Evolutionary conservation across 2,113 vertebrate species (phyloP).

Genomic region (Phalacrocorax brasilianus): DNA sequence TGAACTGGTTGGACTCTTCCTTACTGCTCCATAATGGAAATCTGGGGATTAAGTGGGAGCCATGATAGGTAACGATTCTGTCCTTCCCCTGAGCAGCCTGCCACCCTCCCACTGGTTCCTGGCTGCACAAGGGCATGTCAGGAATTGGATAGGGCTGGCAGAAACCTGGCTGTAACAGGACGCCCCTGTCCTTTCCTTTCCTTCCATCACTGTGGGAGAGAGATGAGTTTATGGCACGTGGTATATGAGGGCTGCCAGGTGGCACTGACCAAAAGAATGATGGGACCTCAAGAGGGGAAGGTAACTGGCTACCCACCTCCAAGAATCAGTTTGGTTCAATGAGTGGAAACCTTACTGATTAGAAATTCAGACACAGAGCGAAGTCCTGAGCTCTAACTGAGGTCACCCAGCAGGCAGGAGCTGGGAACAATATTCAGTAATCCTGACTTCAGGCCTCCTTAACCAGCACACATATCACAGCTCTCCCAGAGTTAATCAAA

Average conservation of each 20-base stretch:
- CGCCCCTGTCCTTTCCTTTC: slow-evolving; percentile 34
- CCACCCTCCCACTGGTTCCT: background rate
- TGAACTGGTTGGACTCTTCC: background rate
- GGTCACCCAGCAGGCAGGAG: background rate
- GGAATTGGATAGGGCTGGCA: slow-evolving; percentile 36
- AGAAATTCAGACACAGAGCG: background rate
- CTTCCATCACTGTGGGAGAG: background rate
- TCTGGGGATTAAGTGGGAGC: background rate
- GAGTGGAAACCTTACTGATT: background rate
- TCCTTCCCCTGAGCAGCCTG: background rate
- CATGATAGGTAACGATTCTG: background rate
- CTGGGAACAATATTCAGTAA: background rate
- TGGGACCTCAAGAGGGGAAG: background rate
- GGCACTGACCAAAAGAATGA: background rate
- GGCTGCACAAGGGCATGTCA: background rate
- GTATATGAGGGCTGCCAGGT: background rate
- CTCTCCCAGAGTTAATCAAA: background rate
- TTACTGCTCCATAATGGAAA: background rate
- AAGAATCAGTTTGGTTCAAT: background rate
- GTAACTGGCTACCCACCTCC: background rate
- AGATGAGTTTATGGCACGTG: background rate
- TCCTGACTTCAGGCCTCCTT: background rate
- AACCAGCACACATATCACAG: background rate
- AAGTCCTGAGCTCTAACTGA: background rate
- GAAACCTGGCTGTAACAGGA: slow-evolving; percentile 31